Conservation (phyloP, 2,113 vertebrate genomes). For the Glareola pratincola region DNA sequence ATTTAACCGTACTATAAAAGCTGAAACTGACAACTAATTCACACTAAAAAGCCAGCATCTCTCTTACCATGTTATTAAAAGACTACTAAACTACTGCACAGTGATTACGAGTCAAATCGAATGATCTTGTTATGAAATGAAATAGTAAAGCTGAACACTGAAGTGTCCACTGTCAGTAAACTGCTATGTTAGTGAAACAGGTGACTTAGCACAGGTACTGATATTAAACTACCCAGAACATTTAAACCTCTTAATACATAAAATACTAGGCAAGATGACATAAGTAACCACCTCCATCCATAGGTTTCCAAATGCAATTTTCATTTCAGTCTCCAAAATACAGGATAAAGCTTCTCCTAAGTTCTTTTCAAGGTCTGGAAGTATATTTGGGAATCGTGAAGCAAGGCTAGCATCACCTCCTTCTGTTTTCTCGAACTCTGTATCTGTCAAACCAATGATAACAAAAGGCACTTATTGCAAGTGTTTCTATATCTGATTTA, state of each 20-base stretch:
- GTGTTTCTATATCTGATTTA: background rate
- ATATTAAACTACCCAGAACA: background rate
- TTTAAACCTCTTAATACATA: background rate
- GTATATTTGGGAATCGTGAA: conserved; percentile 52
- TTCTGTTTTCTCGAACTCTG: background rate
- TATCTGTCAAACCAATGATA: conserved; percentile 50
- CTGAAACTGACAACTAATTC: background rate
- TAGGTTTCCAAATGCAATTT: conserved; percentile 81
- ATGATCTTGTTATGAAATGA: background rate
- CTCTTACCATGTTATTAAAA: background rate
- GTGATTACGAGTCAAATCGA: background rate
- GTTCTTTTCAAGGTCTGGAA: conserved; percentile 78
- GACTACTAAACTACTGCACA: background rate
- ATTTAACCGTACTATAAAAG: background rate
- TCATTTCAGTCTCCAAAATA: conserved; percentile 91
- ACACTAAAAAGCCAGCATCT: background rate
- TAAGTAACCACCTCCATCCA: conserved; percentile 84
- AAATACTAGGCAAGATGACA: background rate
- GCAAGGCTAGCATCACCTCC: background rate
- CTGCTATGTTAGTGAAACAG: background rate
- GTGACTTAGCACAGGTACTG: background rate
- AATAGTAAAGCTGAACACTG: background rate
- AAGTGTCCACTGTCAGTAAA: background rate
- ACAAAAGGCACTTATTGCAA: background rate
- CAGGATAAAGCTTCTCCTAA: conserved; percentile 84